Conservation (phyloP, 2,888 invertebrate species). For the Eustalomyia histrio region DNA sequence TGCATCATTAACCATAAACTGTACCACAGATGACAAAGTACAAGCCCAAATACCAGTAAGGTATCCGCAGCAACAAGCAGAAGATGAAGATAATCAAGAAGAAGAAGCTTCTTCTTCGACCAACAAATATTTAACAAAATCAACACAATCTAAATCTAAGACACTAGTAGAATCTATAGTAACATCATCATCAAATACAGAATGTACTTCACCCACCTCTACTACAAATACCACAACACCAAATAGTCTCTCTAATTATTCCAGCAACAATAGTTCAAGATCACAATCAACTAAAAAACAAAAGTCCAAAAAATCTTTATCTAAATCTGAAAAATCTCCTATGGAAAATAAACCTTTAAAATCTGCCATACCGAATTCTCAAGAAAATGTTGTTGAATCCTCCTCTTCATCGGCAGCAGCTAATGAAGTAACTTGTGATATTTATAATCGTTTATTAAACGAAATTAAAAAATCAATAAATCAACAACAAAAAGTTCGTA, state of each 20-base stretch:
- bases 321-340: conserved; percentile 25
- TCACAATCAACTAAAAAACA: conserved; percentile 74
- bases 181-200: conserved; percentile 49
- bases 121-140: conserved; percentile 28
- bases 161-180: conserved; percentile 45
- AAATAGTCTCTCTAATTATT: conserved; percentile 70
- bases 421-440: conserved; percentile 77
- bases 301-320: conserved; percentile 69
- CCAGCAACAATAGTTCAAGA: conserved; percentile 74
- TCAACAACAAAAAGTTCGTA: conserved; percentile 59
- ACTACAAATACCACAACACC: conserved; percentile 70
- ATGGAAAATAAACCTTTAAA: conserved; percentile 53
- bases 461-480: conserved; percentile 76
- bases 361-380: conserved; percentile 29
- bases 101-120: conserved; percentile 37
- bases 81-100: conserved; percentile 38
- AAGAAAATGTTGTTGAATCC: conserved; percentile 60
- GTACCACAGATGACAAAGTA: conserved; percentile 75
- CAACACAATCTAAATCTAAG: conserved; percentile 31
- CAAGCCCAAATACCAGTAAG: conserved; percentile 71
- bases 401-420: conserved; percentile 67
- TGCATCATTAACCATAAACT: conserved; percentile 78
- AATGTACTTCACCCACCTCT: conserved; percentile 64
- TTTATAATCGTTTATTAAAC: conserved; percentile 78
- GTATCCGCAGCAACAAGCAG: conserved; percentile 50